Percentiles rank a stretch among this genome's conserved stretches.
These are phyloP conservation scores for Calcarius lapponicus DNA, from an alignment of 2,797 vertebrate species.

Conservation along the genomic window DNA sequence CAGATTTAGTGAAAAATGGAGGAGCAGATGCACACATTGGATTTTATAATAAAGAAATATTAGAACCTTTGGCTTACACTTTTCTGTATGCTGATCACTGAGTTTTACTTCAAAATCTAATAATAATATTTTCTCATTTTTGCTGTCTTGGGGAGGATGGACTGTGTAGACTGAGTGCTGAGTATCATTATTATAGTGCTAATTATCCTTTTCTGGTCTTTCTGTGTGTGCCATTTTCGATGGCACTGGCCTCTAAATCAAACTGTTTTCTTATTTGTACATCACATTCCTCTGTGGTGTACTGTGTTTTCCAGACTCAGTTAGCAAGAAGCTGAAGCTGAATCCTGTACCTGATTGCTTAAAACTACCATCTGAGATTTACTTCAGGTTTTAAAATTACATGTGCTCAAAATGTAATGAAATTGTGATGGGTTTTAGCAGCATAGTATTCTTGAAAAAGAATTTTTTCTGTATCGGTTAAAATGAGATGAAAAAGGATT, in stretches of 20 bases:
- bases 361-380: not conserved
- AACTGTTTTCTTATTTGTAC: not conserved
- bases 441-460: not conserved
- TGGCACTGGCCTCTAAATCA: not conserved
- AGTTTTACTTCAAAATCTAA: not conserved
- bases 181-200: not conserved
- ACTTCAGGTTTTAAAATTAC: not conserved
- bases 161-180: not conserved
- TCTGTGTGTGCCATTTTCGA: not conserved
- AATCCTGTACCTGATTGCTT: not conserved
- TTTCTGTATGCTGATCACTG: not conserved
- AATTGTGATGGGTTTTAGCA: not conserved
- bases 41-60: not conserved
- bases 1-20: not conserved
- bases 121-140: not conserved
- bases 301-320: not conserved
- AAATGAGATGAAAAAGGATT: not conserved
- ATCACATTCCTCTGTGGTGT: not conserved
- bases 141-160: not conserved
- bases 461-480: not conserved
- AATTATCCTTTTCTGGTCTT: not conserved
- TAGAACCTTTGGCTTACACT: not conserved
- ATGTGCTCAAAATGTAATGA: not conserved
- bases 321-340: not conserved
- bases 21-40: not conserved